A percentile compares a stretch with the other conserved stretches of the same genome.
These are phyloP conservation scores for Scyliorhinus canicula DNA, from an alignment of 2,797 vertebrate genomes.

Conservation along the genomic window DNA sequence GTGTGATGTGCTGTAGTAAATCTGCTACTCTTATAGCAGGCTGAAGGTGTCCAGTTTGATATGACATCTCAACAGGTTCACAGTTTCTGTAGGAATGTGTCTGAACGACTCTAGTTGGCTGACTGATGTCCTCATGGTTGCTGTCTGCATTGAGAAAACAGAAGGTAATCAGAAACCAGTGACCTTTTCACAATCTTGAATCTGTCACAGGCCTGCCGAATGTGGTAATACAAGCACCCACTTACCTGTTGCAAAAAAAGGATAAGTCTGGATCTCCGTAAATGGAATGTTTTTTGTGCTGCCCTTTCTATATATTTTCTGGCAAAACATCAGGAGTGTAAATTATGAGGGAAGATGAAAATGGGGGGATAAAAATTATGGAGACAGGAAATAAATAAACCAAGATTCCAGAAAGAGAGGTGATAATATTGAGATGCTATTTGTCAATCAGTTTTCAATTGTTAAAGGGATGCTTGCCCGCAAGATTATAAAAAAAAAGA, in stretches of 20 bases:
- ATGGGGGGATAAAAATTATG: background rate
- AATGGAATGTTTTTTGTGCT: background rate
- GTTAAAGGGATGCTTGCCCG: background rate
- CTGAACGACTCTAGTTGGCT: slow-evolving; percentile 87
- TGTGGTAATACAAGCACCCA: background rate
- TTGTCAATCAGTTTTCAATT: background rate
- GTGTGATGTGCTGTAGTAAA: slow-evolving; percentile 93
- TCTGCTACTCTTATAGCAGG: slow-evolving; percentile 91
- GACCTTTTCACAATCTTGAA: background rate
- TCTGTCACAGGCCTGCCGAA: background rate
- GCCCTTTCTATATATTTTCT: background rate
- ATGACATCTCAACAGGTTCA: slow-evolving; percentile 91
- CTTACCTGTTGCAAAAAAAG: background rate
- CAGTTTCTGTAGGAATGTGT: slow-evolving; percentile 87
- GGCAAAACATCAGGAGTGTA: background rate
- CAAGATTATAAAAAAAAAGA: background rate
- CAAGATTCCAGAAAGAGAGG: background rate
- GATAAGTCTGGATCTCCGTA: background rate
- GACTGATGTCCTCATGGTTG: slow-evolving; percentile 79
- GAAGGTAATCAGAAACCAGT: background rate
- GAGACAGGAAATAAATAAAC: background rate
- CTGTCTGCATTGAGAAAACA: slow-evolving; percentile 65
- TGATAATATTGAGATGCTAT: background rate
- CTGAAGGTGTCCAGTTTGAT: slow-evolving; percentile 87
- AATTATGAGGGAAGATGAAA: background rate